Base-by-base conservation (phyloP, 2,888 invertebrate species). In the Endotricha flammealis region DNA sequence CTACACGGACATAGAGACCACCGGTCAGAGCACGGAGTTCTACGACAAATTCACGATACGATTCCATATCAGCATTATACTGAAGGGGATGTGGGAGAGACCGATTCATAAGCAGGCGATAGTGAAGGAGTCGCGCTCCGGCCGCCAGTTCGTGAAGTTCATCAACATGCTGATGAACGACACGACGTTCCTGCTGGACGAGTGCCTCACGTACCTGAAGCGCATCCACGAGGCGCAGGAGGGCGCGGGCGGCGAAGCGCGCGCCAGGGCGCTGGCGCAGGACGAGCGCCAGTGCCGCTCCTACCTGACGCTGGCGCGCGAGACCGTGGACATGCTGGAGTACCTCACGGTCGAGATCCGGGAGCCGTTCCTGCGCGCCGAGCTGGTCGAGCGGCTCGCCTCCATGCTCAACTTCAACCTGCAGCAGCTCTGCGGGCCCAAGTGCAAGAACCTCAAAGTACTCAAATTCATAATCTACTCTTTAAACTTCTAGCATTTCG, bases 401-500 rank as follows among this genome's bases (percentile, higher is more conserved):
- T 97, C 98, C 38, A 99, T 99, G 99, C 89, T 99, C 50, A 98
- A 99, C 83, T 98, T 97, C 78, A 99, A 99, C 87, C 88, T 99
- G 48, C 95, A 96, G 69, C 98, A 99, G 73, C 88, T 99, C 32
- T 98, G 97, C 76, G 98, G 98, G 6, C 94, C 96, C 29, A 98
- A 98, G 81, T 98, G 98, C 87, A 95, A 96, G 79, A 93, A 93
- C 73, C 88, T 97, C 42, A 96, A 96, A 88, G 87, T 87, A 53
- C n/a, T n/a, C n/a, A n/a, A n/a, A n/a, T n/a, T n/a, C n/a, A n/a
- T n/a, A n/a, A n/a, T n/a, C n/a, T n/a, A n/a, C n/a, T n/a, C n/a
- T n/a, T n/a, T n/a, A n/a, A n/a, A n/a, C n/a, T n/a, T n/a, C n/a
- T n/a, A n/a, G n/a, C n/a, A n/a, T n/a, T n/a, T n/a, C n/a, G n/a